Conservation (phyloP, 2,797 vertebrate species). For the Poecilia gillii region DNA sequence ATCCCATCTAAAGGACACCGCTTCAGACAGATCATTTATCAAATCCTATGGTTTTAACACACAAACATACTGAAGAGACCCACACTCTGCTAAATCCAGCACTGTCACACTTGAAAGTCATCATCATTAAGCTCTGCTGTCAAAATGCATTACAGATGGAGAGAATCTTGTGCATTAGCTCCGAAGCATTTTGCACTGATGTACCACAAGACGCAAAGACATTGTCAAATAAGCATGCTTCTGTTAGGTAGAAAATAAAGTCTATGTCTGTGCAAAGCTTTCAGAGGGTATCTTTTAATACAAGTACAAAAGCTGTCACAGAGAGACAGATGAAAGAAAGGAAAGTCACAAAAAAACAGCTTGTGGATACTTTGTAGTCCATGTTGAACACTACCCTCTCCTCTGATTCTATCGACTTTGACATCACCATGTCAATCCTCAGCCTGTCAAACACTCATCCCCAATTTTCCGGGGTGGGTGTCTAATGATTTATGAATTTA, state of each 20-base stretch:
- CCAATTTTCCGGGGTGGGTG: conserved; percentile 4
- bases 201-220: neutral
- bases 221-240: conserved; percentile 2
- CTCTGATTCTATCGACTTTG: conserved; percentile 53
- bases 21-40: conserved; percentile 71
- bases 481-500: conserved; percentile 24
- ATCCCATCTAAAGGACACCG: conserved; percentile 77
- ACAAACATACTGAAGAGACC: conserved; percentile 18
- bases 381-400: conserved; percentile 33
- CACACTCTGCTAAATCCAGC: conserved; percentile 31
- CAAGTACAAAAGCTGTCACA: neutral
- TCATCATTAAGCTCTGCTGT: conserved; percentile 58
- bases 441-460: conserved; percentile 30
- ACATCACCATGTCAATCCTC: conserved; percentile 23
- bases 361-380: neutral
- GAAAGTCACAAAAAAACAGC: neutral
- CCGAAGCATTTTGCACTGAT: conserved; percentile 21
- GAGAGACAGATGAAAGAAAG: conserved; percentile 8
- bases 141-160: conserved; percentile 41
- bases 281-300: neutral
- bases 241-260: neutral
- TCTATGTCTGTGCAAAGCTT: neutral
- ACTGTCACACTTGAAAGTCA: conserved; percentile 54
- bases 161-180: conserved; percentile 32
- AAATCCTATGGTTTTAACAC: conserved; percentile 34